Evolutionary conservation across 2,797 vertebrate genomes (phyloP).

Genomic region (Dallia pectoralis): DNA sequence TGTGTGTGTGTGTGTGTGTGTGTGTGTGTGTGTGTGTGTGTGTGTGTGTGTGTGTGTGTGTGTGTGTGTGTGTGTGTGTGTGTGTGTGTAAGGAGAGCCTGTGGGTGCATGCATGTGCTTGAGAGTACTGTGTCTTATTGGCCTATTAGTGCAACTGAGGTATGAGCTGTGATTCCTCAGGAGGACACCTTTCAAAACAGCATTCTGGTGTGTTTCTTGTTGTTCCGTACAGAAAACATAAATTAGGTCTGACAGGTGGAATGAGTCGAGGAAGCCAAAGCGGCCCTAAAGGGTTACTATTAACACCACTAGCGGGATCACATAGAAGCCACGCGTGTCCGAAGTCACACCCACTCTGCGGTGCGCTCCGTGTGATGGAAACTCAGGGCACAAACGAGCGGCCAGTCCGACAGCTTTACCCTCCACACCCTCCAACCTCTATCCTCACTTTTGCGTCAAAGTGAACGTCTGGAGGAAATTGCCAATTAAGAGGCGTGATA

Average conservation of each 20-base stretch:
- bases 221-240: slow-evolving; percentile 35
- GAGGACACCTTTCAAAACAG: slow-evolving; percentile 25
- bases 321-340: slow-evolving; percentile 22
- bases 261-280: slow-evolving; percentile 20
- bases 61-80: background rate
- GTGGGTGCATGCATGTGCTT: background rate
- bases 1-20: slow-evolving; percentile 1
- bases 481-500: background rate
- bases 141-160: slow-evolving; percentile 15
- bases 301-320: slow-evolving; percentile 21
- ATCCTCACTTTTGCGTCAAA: background rate
- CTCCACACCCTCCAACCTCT: background rate
- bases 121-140: background rate
- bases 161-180: slow-evolving; percentile 5
- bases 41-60: background rate
- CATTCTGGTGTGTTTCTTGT: slow-evolving; percentile 1
- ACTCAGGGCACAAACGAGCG: slow-evolving; percentile 21
- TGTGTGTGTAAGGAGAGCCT: background rate
- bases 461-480: background rate
- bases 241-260: slow-evolving; percentile 50
- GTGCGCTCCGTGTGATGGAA: background rate
- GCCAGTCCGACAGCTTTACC: background rate
- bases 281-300: slow-evolving; percentile 10
- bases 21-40: background rate
- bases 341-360: slow-evolving; percentile 15